These are phyloP conservation scores for Nesogale talazaci DNA, from an alignment of 2,113 vertebrate genomes.

Conservation along the genomic window DNA sequence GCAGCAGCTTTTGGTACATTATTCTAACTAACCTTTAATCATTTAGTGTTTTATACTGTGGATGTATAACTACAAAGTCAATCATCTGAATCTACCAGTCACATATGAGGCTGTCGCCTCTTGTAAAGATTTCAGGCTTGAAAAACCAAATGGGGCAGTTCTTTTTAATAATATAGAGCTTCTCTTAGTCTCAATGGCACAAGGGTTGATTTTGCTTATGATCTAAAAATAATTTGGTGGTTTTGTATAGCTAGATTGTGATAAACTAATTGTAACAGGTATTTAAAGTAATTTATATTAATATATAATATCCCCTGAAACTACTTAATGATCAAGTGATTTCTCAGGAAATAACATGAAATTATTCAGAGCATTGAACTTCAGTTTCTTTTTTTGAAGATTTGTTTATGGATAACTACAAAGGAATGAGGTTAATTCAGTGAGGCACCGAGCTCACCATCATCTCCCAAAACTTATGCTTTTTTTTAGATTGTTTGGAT, in stretches of 20 bases:
- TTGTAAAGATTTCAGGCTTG: no score
- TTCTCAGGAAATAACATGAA: conserved; percentile 7
- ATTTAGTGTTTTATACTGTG: no score
- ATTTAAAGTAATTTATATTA: not conserved
- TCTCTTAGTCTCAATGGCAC: no score
- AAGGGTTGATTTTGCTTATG: no score
- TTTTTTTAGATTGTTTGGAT: no score
- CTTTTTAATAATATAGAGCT: no score
- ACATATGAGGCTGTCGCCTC: no score
- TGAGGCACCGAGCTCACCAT: not conserved
- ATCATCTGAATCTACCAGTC: no score
- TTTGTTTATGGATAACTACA: not conserved
- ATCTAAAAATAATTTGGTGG: not conserved
- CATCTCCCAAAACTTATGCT: not conserved
- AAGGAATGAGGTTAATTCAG: rapidly evolving
- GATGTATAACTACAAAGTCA: no score
- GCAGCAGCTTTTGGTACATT: not conserved
- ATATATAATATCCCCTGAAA: not conserved
- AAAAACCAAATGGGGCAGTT: no score
- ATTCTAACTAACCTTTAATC: not conserved
- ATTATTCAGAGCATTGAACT: not conserved
- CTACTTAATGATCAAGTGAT: not conserved
- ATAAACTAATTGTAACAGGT: not conserved
- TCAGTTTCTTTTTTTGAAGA: not conserved
- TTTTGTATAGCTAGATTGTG: not conserved